Conservation (phyloP, 2,888 invertebrate species). For the Macaria notata region DNA sequence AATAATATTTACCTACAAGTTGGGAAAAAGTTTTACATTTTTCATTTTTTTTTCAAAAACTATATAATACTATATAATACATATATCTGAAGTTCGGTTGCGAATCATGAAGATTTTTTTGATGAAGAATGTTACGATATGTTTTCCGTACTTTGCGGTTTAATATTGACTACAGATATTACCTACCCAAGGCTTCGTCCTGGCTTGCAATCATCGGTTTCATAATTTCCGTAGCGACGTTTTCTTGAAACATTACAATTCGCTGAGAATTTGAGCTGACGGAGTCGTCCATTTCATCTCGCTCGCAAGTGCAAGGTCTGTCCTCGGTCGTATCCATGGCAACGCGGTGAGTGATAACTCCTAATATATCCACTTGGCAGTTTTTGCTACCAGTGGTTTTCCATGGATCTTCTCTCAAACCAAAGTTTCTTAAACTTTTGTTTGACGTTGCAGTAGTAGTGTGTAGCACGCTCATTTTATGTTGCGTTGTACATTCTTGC, state of each 20-base stretch:
- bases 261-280: background rate
- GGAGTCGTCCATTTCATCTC: slow-evolving; percentile 4
- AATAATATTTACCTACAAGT: background rate
- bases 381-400: slow-evolving; percentile 7
- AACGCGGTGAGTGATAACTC: background rate
- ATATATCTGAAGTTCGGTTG: too few relatives aligned
- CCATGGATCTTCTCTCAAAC: background rate
- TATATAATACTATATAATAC: too few relatives aligned
- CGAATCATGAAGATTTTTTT: too few relatives aligned
- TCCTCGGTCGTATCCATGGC: slow-evolving; percentile 51
- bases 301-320: slow-evolving; percentile 50
- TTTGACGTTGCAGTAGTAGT: too few relatives aligned
- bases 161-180: too few relatives aligned
- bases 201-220: slow-evolving; percentile 43
- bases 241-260: slow-evolving; percentile 2
- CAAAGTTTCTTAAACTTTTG: too few relatives aligned
- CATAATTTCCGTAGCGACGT: slow-evolving; percentile 43
- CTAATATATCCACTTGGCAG: slow-evolving; percentile 14
- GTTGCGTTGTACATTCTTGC: too few relatives aligned
- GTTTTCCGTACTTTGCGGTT: too few relatives aligned
- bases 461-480: too few relatives aligned
- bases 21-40: too few relatives aligned
- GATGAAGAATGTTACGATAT: too few relatives aligned
- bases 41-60: too few relatives aligned
- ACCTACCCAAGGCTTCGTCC: background rate